These are phyloP conservation scores for Climacteris rufus DNA, from an alignment of 2,113 vertebrate species.

Conservation along the genomic window DNA sequence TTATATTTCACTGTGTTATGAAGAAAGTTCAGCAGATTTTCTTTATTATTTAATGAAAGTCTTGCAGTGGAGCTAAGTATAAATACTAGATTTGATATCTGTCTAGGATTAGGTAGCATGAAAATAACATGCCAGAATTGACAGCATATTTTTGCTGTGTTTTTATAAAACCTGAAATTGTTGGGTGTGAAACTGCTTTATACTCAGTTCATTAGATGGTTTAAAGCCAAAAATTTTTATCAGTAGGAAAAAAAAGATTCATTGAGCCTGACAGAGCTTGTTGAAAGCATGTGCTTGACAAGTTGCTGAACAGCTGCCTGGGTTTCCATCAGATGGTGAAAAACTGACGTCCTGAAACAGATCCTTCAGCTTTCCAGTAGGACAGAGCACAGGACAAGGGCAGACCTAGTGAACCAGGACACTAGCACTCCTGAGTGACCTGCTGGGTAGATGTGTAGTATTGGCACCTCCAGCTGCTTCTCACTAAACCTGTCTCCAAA, in stretches of 20 bases:
- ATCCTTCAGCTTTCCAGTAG: background rate
- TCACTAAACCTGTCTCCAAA: background rate
- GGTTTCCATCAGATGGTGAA: background rate
- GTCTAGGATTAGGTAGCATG: background rate
- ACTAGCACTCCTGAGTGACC: background rate
- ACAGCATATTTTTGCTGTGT: background rate
- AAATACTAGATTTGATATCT: background rate
- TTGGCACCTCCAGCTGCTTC: background rate
- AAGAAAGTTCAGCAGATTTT: background rate
- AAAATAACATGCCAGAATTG: background rate
- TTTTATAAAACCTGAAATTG: background rate
- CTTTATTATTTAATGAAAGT: background rate
- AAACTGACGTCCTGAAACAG: background rate
- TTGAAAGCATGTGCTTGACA: background rate
- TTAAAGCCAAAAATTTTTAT: background rate
- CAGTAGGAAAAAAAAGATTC: background rate
- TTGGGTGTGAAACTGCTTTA: background rate
- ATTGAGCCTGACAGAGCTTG: background rate
- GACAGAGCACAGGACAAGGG: background rate
- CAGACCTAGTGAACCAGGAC: rapidly evolving
- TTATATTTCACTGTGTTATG: background rate
- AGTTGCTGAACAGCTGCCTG: background rate
- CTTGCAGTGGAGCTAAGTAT: background rate
- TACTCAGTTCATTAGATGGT: background rate
- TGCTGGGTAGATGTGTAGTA: background rate